Evolutionary conservation across 2,113 vertebrate genomes (phyloP).

Genomic region (Rostratula benghalensis): DNA sequence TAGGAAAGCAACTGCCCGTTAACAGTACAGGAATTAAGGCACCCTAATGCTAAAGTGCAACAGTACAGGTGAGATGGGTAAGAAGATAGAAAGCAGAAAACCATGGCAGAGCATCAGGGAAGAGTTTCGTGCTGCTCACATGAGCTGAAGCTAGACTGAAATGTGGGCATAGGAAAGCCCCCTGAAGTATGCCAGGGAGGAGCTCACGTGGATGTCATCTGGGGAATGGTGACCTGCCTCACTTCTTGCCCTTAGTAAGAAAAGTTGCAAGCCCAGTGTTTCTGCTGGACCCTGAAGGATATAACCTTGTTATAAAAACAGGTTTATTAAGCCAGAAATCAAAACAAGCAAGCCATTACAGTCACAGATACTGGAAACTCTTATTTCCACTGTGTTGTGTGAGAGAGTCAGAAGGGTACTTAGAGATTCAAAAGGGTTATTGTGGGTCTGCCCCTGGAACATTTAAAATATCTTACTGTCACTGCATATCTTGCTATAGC

Average conservation of each 20-base stretch:
- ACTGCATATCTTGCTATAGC: not conserved
- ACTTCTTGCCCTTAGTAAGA: not conserved
- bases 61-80: not conserved
- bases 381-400: not conserved
- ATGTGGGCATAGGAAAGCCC: accelerated
- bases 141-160: not conserved
- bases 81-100: not conserved
- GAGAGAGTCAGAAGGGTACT: not conserved
- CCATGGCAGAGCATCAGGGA: not conserved
- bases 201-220: not conserved
- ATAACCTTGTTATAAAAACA: not conserved
- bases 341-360: not conserved
- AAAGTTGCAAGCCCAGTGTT: not conserved
- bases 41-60: not conserved
- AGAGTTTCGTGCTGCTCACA: not conserved
- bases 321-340: not conserved
- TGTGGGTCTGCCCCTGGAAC: not conserved
- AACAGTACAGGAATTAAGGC: not conserved
- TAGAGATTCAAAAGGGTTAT: not conserved
- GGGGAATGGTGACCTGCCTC: not conserved
- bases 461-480: not conserved
- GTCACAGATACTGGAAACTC: not conserved
- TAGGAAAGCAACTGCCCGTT: not conserved
- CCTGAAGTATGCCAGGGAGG: not conserved
- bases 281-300: not conserved